Conservation (phyloP, 2,113 vertebrate genomes). For the Camelus dromedarius region DNA sequence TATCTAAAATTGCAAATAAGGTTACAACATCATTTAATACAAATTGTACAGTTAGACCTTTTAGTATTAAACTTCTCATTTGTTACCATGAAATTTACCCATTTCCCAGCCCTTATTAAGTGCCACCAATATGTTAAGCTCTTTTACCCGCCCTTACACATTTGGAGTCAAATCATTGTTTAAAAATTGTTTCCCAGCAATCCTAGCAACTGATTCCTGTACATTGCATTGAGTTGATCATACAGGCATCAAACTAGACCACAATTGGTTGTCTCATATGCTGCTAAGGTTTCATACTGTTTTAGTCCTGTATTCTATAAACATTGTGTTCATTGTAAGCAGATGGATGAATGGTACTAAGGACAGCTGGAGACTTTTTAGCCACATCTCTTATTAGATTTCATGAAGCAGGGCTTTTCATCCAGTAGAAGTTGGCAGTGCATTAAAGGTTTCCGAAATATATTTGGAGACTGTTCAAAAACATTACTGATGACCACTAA, state of each 20-base stretch:
- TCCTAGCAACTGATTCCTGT: not conserved
- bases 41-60: not conserved
- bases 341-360: not conserved
- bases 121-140: not conserved
- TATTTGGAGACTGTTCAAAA: not conserved
- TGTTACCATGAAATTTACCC: not conserved
- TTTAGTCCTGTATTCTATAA: not conserved
- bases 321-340: not conserved
- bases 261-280: not conserved
- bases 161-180: not conserved
- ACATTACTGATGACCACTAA: not conserved
- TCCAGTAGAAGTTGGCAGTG: not conserved
- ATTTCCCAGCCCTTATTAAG: not conserved
- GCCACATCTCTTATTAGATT: not conserved
- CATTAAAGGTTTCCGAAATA: not conserved
- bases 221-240: not conserved
- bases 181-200: not conserved
- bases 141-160: not conserved
- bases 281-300: not conserved
- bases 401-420: not conserved
- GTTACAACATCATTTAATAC: not conserved
- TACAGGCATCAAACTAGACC: not conserved
- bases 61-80: not conserved
- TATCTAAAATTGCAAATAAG: not conserved
- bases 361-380: not conserved